Conservation (phyloP, 2,797 vertebrate species). For the Chelidonichthys spinosus region DNA sequence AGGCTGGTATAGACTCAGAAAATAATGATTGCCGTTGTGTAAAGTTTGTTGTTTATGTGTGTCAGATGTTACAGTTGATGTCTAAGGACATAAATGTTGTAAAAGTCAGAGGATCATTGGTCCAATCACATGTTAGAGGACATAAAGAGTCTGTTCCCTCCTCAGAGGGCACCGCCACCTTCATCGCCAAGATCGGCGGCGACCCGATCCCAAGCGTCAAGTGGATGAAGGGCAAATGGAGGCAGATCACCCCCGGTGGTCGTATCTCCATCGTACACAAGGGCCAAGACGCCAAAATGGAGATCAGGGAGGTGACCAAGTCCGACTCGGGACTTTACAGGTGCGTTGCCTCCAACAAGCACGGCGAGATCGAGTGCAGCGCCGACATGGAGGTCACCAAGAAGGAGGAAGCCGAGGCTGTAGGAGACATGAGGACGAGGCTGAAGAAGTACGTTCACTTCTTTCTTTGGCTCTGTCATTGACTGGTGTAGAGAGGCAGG, state of each 20-base stretch:
- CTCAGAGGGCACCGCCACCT: slow-evolving; percentile 88
- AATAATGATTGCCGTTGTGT: too few species aligned
- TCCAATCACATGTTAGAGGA: background rate
- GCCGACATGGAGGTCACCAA: slow-evolving; percentile 91
- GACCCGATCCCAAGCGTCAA: slow-evolving; percentile 97
- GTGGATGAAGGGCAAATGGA: slow-evolving; percentile 99
- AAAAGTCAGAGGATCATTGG: too few species aligned
- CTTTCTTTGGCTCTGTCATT: background rate
- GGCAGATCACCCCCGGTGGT: slow-evolving; percentile 94
- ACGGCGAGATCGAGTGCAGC: slow-evolving; percentile 94
- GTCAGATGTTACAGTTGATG: too few species aligned
- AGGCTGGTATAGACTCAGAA: too few species aligned
- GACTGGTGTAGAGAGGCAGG: too few species aligned
- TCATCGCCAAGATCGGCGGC: slow-evolving; percentile 96
- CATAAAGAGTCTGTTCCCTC: background rate
- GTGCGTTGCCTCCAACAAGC: slow-evolving; percentile 93
- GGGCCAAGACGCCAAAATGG: slow-evolving; percentile 92
- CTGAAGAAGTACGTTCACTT: slow-evolving; percentile 89
- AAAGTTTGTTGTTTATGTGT: too few species aligned
- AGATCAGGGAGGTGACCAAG: slow-evolving; percentile 93
- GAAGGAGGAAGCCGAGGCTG: slow-evolving; percentile 84
- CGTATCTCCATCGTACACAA: slow-evolving; percentile 91
- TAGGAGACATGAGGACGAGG: slow-evolving; percentile 89
- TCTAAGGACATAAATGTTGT: too few species aligned
- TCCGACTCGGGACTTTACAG: slow-evolving; percentile 94